Conservation (phyloP, 2,113 vertebrate species). For the Potamarius usumacintae region DNA sequence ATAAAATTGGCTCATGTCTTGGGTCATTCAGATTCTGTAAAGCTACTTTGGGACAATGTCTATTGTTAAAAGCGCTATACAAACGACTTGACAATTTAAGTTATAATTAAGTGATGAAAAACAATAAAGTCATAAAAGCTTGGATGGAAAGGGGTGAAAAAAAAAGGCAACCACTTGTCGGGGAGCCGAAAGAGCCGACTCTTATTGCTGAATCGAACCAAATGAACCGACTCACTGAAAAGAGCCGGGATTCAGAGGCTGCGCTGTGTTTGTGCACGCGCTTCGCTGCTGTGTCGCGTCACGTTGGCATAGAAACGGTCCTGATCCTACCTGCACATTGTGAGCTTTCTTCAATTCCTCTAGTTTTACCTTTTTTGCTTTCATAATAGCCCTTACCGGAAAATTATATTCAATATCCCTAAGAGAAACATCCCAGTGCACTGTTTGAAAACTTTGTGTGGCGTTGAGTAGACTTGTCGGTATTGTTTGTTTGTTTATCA, state of each 20-base stretch:
- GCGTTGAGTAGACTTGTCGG: not conserved
- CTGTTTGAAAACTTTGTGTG: not conserved
- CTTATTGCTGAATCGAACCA: not conserved
- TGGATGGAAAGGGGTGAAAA: no score
- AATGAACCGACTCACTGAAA: not conserved
- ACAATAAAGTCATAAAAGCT: no score
- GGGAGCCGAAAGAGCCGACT: not conserved
- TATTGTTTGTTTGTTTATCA: not conserved
- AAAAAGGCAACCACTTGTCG: no score
- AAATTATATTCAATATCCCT: not conserved
- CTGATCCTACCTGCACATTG: not conserved
- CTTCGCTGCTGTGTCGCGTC: not conserved
- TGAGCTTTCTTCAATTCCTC: not conserved
- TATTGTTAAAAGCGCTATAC: no score
- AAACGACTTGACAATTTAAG: no score
- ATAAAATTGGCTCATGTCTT: no score
- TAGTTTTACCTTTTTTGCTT: not conserved
- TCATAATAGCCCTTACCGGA: not conserved
- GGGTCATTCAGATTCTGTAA: no score
- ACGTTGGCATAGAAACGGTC: not conserved
- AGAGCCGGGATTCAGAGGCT: not conserved
- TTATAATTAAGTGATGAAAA: no score
- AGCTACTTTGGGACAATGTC: no score
- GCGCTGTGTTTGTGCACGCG: not conserved
- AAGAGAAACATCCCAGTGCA: no score